Conservation (phyloP, 2,113 vertebrate species). For the Tor tambroides region DNA sequence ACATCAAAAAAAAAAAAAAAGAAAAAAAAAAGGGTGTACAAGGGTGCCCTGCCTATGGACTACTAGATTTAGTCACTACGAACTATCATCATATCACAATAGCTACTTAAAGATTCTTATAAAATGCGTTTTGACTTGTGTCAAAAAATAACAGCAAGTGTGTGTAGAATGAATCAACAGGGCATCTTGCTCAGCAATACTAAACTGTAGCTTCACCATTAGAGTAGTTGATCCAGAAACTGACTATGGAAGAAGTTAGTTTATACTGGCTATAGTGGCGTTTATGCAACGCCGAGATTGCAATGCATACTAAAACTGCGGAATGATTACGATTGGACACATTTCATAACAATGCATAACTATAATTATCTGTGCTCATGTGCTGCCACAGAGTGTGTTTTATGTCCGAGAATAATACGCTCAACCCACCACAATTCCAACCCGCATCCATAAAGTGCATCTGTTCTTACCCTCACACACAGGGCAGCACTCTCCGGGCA, state of each 20-base stretch:
- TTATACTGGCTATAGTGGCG: neutral
- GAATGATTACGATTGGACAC: neutral
- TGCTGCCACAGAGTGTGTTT: neutral
- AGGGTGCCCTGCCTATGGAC: too few relatives aligned
- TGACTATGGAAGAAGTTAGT: neutral
- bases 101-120: neutral
- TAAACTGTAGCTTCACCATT: too few relatives aligned
- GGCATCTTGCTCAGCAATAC: neutral
- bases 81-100: too few relatives aligned
- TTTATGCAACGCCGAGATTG: too few relatives aligned
- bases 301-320: neutral
- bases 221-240: neutral
- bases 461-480: slow-evolving; percentile 83
- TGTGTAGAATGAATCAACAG: too few relatives aligned
- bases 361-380: neutral
- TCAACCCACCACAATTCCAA: neutral
- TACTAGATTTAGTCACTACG: too few relatives aligned
- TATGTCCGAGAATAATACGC: neutral
- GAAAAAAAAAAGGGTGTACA: too few relatives aligned
- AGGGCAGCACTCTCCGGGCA: slow-evolving; percentile 88
- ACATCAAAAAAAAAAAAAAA: too few relatives aligned
- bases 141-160: neutral
- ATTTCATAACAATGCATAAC: neutral
- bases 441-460: slow-evolving; percentile 22
- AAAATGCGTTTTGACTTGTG: too few relatives aligned